These are phyloP conservation scores for Lophotriccus pileatus DNA, from an alignment of 2,797 vertebrate genomes.

Conservation along the genomic window DNA sequence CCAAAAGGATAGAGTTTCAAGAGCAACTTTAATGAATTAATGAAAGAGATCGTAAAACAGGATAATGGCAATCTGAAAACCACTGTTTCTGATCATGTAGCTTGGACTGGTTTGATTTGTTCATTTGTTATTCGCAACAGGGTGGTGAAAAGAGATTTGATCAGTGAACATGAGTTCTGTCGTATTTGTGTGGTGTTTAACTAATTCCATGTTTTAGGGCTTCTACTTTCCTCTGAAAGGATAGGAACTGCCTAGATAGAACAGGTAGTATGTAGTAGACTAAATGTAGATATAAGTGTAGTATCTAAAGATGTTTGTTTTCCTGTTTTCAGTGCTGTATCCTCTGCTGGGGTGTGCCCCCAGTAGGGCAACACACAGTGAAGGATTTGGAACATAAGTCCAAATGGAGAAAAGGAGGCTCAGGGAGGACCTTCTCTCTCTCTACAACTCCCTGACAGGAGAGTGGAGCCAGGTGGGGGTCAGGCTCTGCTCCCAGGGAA, in stretches of 20 bases:
- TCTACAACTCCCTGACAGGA: background rate
- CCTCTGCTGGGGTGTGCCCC: background rate
- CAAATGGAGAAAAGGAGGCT: background rate
- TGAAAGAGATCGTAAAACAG: background rate
- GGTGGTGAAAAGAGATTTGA: background rate
- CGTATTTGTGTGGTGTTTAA: background rate
- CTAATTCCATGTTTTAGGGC: background rate
- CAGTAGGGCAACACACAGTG: background rate
- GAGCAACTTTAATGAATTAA: background rate
- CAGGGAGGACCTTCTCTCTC: background rate
- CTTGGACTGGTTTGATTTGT: background rate
- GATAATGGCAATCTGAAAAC: background rate
- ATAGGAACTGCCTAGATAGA: background rate
- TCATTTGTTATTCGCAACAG: background rate
- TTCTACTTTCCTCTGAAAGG: background rate
- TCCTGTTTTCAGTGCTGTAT: background rate
- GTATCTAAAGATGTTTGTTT: background rate
- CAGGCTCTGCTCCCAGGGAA: background rate
- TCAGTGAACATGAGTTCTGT: background rate
- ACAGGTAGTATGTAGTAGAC: background rate
- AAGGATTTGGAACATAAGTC: background rate
- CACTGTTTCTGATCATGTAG: background rate
- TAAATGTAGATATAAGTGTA: background rate
- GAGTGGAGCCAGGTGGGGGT: fast-evolving
- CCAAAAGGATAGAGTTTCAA: constrained; percentile 1